Base-by-base conservation (phyloP, 1,140 invertebrate genomes). In the Cydia pomonella region DNA sequence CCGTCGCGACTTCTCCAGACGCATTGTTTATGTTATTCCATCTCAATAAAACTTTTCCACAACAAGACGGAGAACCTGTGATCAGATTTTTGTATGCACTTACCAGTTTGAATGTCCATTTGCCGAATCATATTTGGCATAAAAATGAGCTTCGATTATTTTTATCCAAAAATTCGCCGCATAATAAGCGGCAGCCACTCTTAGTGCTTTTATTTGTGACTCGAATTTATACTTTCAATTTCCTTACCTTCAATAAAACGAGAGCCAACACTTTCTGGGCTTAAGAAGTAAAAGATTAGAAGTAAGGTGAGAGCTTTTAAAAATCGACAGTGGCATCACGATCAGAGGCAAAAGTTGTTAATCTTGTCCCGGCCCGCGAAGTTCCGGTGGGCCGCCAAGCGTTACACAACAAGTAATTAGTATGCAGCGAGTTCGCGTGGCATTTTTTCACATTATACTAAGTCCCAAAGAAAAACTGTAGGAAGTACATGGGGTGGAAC, bases 361-460 rank as follows among this genome's bases (percentile, higher is more conserved):
- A 93, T 93, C 89, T 89, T 84, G 82, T 83, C 82, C 78, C 77
- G 77, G 77, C 79, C 81, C 79, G 77, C 79, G 73, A 87, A 89
- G 84, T 90, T 90, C 83, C 79, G 77, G 77, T 82, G 79, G 83
- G 80, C 79, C 82, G 86, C 83, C 72, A 71, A 79, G 83, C 84
- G 80, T 77, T 82, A 81, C 84, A 92, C 91, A 92, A 92, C 90
- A 92, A 91, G 84, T 83, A 91, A 93, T 93, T 93, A 93, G 91
- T 93, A 93, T 93, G 87, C 91, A 84, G 84, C 77, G 79, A 82
- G 85, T 84, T 81, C 82, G 84, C 87, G 80, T 75, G 88, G 90
- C 89, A 92, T 93, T 93, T 93, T 92, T 93, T 92, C 82, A 91
- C 89, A 93, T 93, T 92, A 93, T 93, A 88, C 87, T 92, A 91